These are phyloP conservation scores for Argya squamiceps DNA, from an alignment of 2,797 vertebrate genomes.

Conservation along the genomic window DNA sequence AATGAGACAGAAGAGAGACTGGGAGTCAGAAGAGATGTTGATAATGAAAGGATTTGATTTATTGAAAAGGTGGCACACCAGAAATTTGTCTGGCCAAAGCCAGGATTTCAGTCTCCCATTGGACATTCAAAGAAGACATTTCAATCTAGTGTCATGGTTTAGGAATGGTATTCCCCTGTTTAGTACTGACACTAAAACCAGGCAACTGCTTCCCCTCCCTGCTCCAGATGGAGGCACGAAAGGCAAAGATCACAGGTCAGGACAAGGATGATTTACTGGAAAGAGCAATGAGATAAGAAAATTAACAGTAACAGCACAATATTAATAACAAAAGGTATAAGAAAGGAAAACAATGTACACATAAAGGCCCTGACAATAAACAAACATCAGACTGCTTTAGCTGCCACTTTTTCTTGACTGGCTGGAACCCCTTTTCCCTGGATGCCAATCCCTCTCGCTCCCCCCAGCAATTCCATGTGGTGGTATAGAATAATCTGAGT, in stretches of 20 bases:
- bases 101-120: background rate
- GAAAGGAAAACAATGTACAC: background rate
- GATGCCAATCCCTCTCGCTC: rapidly evolving
- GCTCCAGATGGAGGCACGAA: background rate
- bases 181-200: background rate
- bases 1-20: background rate
- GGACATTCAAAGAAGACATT: background rate
- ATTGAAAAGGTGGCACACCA: background rate
- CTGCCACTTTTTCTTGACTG: background rate
- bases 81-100: background rate
- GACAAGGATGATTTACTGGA: background rate
- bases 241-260: rapidly evolving
- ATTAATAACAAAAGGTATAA: background rate
- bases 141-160: background rate
- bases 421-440: rapidly evolving
- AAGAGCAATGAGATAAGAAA: background rate
- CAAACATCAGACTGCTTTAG: background rate
- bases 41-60: background rate
- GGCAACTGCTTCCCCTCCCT: background rate
- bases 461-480: background rate
- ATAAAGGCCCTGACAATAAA: too few species aligned
- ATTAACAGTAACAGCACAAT: background rate
- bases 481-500: background rate
- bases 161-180: background rate
- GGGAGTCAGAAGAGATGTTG: background rate